Conservation (phyloP, 2,113 vertebrate species). For the Pelecanus crispus region DNA sequence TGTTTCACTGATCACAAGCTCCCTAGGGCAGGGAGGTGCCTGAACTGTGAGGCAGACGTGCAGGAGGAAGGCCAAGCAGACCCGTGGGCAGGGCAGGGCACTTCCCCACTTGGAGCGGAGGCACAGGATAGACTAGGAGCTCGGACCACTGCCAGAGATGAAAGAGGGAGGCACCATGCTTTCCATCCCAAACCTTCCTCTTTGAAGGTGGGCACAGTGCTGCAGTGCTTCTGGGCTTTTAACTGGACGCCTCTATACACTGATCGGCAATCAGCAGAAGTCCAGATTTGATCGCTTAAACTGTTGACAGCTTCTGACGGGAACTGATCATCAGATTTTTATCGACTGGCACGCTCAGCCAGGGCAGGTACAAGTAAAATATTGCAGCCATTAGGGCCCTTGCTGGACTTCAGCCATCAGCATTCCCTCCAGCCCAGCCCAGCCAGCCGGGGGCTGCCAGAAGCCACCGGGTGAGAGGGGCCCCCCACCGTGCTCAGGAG, state of each 20-base stretch:
- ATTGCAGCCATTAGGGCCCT: not conserved
- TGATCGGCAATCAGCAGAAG: not conserved
- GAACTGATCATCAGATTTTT: not conserved
- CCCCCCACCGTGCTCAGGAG: rapidly evolving
- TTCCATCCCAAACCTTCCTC: not conserved
- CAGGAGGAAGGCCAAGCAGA: not conserved
- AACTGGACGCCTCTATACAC: too few relatives aligned
- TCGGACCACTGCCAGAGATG: not conserved
- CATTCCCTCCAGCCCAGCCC: not conserved
- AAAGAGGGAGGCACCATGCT: rapidly evolving
- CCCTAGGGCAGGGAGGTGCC: too few relatives aligned
- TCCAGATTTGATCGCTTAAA: not conserved
- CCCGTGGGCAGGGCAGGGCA: rapidly evolving
- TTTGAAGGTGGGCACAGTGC: not conserved
- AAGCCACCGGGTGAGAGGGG: rapidly evolving
- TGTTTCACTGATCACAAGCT: not conserved
- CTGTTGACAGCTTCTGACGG: not conserved
- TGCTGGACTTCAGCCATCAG: not conserved
- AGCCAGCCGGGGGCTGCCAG: rapidly evolving
- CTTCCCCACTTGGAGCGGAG: not conserved
- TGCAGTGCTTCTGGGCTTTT: not conserved
- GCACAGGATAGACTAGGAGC: not conserved
- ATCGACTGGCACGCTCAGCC: rapidly evolving
- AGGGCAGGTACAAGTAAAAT: not conserved
- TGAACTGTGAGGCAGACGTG: too few relatives aligned